Evolutionary conservation across 1,140 invertebrate genomes (phyloP).

Genomic region (Drosophila biarmipes): DNA sequence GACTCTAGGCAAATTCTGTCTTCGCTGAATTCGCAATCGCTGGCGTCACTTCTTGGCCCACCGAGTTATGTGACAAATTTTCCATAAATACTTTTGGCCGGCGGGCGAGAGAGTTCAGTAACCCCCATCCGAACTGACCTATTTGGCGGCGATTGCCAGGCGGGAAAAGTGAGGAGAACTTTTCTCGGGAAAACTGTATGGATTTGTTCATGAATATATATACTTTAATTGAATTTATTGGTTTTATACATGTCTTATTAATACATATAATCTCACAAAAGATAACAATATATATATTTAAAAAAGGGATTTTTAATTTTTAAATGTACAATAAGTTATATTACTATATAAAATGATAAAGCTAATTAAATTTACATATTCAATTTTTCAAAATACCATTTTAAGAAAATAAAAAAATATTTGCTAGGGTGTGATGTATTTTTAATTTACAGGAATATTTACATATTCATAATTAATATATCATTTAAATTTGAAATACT

Average conservation of each 20-base stretch:
- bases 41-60: slow-evolving; percentile 2
- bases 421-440: neutral
- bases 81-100: slow-evolving; percentile 48
- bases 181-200: slow-evolving; percentile 6
- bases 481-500: neutral
- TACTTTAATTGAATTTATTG: too few relatives aligned
- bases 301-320: too few relatives aligned
- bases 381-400: neutral
- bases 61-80: slow-evolving; percentile 50
- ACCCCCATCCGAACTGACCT: slow-evolving; percentile 52
- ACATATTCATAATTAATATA: neutral
- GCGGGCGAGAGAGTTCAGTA: slow-evolving; percentile 38
- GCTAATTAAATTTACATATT: neutral
- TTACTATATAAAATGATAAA: too few relatives aligned
- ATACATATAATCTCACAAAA: neutral
- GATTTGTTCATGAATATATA: too few relatives aligned
- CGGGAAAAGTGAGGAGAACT: slow-evolving; percentile 18
- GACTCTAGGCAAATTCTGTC: slow-evolving; percentile 14
- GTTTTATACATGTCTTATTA: neutral
- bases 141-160: slow-evolving; percentile 37
- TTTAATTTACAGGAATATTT: too few relatives aligned
- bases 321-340: too few relatives aligned
- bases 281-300: too few relatives aligned
- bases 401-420: neutral
- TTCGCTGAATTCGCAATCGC: slow-evolving; percentile 10